Conservation (phyloP, 2,113 vertebrate species). For the Aspiorhynchus laticeps region DNA sequence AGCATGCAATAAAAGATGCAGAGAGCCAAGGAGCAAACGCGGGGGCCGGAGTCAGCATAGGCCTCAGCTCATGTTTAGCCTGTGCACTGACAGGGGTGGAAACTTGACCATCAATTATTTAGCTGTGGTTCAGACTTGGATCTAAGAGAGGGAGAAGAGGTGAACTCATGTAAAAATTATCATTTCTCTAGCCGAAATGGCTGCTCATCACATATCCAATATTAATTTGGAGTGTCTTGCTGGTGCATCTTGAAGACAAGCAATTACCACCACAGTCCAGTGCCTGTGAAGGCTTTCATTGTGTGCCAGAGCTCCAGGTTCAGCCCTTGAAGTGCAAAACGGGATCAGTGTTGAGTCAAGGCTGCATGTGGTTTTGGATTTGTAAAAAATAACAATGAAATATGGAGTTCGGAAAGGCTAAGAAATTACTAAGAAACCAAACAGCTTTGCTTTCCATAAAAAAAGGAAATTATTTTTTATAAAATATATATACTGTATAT, state of each 20-base stretch:
- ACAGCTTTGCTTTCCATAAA: neutral
- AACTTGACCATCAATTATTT: conserved; percentile 46
- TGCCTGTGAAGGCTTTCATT: neutral
- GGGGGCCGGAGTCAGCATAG: neutral
- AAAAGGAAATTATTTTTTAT: too few relatives aligned
- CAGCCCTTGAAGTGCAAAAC: conserved; percentile 9
- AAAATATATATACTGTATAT: too few relatives aligned
- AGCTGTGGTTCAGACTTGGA: conserved; percentile 30
- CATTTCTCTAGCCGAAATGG: conserved; percentile 20
- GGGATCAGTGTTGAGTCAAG: conserved; percentile 31
- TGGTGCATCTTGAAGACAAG: conserved; percentile 24
- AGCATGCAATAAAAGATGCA: conserved; percentile 35
- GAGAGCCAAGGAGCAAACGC: neutral
- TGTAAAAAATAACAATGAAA: conserved; percentile 37
- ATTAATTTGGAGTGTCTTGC: conserved; percentile 37
- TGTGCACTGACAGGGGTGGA: conserved; percentile 25
- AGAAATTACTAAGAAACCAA: neutral
- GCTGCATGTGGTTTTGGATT: neutral
- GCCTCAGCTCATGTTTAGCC: conserved; percentile 18
- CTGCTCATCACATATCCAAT: conserved; percentile 30
- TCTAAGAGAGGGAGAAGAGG: conserved; percentile 22
- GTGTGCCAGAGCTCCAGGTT: neutral
- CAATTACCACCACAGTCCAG: conserved; percentile 15
- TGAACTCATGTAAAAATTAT: conserved; percentile 48
- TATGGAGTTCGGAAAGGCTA: neutral